Conservation (phyloP, 2,797 vertebrate genomes). For the Anguilla obscura region DNA sequence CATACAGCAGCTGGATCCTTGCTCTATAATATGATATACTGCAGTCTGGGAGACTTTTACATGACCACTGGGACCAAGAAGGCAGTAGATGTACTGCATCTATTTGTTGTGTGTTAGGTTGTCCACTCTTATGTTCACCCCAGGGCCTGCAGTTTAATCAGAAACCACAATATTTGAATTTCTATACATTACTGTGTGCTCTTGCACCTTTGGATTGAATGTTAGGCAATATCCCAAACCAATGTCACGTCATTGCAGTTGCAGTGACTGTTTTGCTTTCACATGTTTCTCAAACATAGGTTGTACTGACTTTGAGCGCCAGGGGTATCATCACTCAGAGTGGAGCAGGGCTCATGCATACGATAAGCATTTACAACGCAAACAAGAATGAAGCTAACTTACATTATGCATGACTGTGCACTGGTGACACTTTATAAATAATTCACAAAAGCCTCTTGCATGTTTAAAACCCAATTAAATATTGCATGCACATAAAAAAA, state of each 20-base stretch:
- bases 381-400: neutral
- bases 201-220: neutral
- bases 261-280: neutral
- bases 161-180: neutral
- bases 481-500: neutral
- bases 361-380: neutral
- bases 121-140: neutral
- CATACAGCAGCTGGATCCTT: slow-evolving; percentile 50
- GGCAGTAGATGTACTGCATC: slow-evolving; percentile 15
- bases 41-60: slow-evolving; percentile 45
- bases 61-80: slow-evolving; percentile 34
- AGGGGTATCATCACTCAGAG: neutral
- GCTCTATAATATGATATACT: slow-evolving; percentile 43
- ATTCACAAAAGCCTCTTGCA: neutral
- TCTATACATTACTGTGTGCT: neutral
- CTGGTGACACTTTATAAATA: neutral
- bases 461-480: neutral
- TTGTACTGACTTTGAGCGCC: neutral
- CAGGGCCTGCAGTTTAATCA: neutral
- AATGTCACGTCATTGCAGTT: neutral
- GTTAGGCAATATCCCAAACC: neutral
- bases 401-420: slow-evolving; percentile 4
- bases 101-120: neutral
- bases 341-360: neutral
- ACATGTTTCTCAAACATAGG: neutral